Conservation (phyloP, 2,797 vertebrate species). For the Danio kyathit region DNA sequence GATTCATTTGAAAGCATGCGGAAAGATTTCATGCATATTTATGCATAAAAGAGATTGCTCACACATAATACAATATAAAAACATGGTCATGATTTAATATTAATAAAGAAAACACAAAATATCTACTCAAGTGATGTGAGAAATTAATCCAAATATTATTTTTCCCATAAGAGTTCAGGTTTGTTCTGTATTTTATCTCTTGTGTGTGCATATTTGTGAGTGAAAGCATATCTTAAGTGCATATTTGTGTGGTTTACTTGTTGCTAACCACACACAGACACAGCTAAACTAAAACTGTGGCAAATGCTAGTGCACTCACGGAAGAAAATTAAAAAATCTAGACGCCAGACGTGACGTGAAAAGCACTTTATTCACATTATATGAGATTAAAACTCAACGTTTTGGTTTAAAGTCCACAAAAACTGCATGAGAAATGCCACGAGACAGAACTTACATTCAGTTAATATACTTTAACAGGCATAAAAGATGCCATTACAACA, state of each 20-base stretch:
- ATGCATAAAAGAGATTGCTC: no score
- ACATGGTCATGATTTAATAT: no score
- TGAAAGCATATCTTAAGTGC: background rate
- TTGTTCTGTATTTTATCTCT: background rate
- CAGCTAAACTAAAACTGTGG: background rate
- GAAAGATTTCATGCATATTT: no score
- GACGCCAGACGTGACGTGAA: background rate
- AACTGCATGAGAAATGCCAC: background rate
- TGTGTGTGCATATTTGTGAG: background rate
- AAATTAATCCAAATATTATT: no score
- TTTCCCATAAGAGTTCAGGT: background rate
- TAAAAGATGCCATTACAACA: constrained; percentile 20
- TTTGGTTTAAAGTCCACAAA: background rate
- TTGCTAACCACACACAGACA: background rate
- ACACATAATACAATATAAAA: no score
- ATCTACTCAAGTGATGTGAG: no score
- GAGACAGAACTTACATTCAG: background rate
- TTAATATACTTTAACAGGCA: constrained; percentile 5
- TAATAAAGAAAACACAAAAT: no score
- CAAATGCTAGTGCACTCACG: background rate
- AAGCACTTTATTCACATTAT: constrained; percentile 34
- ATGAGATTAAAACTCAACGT: constrained; percentile 5
- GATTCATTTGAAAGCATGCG: no score
- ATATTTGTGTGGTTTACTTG: background rate
- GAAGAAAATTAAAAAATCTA: background rate